Percentiles rank a stretch among this genome's conserved stretches.
Conservation (phyloP, 2,888 invertebrate genomes). For the Drosophila kambysellisi region DNA sequence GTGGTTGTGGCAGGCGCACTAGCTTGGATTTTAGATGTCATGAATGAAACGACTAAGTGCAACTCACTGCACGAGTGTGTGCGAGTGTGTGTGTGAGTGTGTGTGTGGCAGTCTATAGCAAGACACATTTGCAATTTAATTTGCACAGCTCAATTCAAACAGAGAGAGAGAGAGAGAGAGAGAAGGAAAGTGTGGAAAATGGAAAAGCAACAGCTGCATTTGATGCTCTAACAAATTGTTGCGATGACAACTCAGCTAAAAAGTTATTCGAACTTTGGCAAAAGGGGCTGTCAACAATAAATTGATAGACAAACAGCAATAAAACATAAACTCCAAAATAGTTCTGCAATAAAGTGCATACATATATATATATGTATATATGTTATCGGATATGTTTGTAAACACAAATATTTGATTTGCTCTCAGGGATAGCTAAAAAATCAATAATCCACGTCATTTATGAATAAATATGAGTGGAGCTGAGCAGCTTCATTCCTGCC, state of each 20-base stretch:
- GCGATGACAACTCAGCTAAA: not conserved
- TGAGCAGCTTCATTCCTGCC: not conserved
- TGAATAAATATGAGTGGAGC: not conserved
- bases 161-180: constrained; percentile 14
- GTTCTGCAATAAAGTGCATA: not conserved
- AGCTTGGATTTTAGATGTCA: constrained; percentile 48
- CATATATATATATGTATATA: not conserved
- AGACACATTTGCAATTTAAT: constrained; percentile 66
- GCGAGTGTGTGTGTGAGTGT: constrained; percentile 3
- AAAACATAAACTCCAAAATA: not conserved
- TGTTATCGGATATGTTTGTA: not conserved
- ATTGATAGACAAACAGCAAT: not conserved
- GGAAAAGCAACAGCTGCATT: constrained; percentile 1
- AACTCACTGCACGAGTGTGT: constrained; percentile 11
- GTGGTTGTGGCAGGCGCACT: constrained; percentile 44
- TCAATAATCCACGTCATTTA: not conserved
- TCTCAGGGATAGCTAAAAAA: not conserved
- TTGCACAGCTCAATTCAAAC: constrained; percentile 67
- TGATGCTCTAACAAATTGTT: constrained; percentile 6
- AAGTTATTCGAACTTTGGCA: not conserved
- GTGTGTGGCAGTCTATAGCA: constrained; percentile 17
- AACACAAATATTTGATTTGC: not conserved
- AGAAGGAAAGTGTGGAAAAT: not conserved
- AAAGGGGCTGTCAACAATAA: not conserved
- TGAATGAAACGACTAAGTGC: constrained; percentile 46